Base-by-base conservation (phyloP, 2,888 invertebrate genomes). In the Polydrusus tereticollis region DNA sequence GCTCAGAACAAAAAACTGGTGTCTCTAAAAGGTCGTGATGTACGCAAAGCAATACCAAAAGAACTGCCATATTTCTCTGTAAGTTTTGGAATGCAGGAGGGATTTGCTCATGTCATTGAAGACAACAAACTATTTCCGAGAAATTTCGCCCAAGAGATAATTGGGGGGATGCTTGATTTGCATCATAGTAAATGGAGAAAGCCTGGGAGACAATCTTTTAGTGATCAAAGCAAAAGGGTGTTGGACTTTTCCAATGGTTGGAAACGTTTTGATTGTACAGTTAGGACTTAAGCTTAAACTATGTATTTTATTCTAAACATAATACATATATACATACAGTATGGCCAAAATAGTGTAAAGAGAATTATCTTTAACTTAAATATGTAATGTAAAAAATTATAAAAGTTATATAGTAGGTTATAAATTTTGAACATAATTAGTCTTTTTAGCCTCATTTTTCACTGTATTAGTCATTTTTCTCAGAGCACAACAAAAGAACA, bases 91-190 rank as follows among this genome's bases (percentile, higher is more conserved):
- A 90, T 93, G 87, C 91, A 94, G 47, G 90, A 92, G 62, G 99
- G 99, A 0, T 99, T 93, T 87, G 99, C 97, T 55, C 99, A 99
- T 87, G 95, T 99, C 0, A 96, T 99, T 80, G 99, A 99, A 86
- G 95, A 99, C 85, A 94, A 96, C 82, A 88, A 91, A 67, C 84
- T 90, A 41, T 99, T 99, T 85, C 95, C 97, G 0, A 86, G 84
- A 62, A 93, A 94, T 85, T 99, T 98, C 89, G 99, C 96, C 4
- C 93, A 95, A 88, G 97, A 98, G 91, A 93, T 98, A 14, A 92
- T 99, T 82, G 98, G 95, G 18, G 98, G 98, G 0, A 95, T 99
- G 90, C 85, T 99, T 77, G 96, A 98, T 83, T 87, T 97, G 71
- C 94, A 97, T 82, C 93, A 94, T 72, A 89, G 88, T 65, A 84